A percentile compares a stretch with the other conserved stretches of the same genome.
These are phyloP conservation scores for Ifrita kowaldi DNA, from an alignment of 2,113 vertebrate species.

Conservation along the genomic window DNA sequence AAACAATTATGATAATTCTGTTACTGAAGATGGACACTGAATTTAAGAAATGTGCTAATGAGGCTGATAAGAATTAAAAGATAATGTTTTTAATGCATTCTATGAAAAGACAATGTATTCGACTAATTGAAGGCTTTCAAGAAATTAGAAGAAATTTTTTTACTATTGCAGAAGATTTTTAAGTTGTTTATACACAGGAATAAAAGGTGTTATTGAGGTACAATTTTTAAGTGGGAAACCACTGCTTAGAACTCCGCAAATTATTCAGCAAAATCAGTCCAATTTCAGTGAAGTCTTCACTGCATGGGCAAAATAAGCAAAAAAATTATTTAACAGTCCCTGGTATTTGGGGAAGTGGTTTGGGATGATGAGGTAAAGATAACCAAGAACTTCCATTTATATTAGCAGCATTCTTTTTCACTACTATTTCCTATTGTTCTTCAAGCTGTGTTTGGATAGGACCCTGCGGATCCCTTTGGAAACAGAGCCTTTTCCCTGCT, in stretches of 20 bases:
- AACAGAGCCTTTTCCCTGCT: background rate
- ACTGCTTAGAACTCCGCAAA: background rate
- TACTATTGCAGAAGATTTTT: background rate
- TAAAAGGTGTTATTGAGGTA: background rate
- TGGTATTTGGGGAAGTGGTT: background rate
- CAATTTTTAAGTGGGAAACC: background rate
- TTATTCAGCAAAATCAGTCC: background rate
- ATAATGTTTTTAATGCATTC: background rate
- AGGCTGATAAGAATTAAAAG: background rate
- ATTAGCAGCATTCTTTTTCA: background rate
- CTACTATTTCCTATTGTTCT: background rate
- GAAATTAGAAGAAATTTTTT: background rate
- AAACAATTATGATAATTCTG: background rate
- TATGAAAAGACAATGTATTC: background rate
- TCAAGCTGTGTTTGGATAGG: background rate
- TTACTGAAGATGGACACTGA: background rate
- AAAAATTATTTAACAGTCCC: background rate
- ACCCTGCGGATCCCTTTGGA: background rate
- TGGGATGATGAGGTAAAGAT: background rate
- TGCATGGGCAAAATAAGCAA: background rate
- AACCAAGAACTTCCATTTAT: background rate
- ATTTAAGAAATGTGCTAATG: background rate
- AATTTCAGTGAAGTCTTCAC: background rate
- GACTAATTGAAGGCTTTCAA: background rate
- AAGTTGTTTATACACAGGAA: background rate